Evolutionary conservation across 2,888 invertebrate species (phyloP), one percentile per base, ranked within the genome.

Genomic region (Ormyrus rosae): DNA sequence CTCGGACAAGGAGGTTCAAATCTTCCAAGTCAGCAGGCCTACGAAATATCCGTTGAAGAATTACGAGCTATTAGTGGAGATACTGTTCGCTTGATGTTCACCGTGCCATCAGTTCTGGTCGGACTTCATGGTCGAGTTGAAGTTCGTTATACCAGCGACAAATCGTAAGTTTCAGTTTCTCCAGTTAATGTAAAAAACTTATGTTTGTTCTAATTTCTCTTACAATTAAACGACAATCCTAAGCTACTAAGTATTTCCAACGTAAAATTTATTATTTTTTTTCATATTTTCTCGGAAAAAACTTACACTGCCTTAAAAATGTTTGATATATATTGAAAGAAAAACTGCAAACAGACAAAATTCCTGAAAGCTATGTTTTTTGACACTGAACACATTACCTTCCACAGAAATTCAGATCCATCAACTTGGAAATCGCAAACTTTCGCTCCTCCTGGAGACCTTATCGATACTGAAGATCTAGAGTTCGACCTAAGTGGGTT

Each of bases 51-150:
- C 11, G 92, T 94, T 13, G 92, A 93, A 69, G 92, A 93, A 0
- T 88, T 97, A 83, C 95, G 96, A 89, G 94, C 96, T 3, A 92
- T 97, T 78, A 95, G 96, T 84, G 94, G 96, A 0, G 94, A 94
- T 34, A 95, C 96, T 51, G 94, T 97, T 8, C 94, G 96, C 83
- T 93, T 97, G 87, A 93, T 96, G 10, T 97, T 97, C 89, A 95
- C 95, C 5, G 94, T 97, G 9, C 97, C 97, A 0, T 92, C 94
- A 34, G 93, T 96, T 1, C 93, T 96, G 84, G 96, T 97, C 8
- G 97, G 97, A 50, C 92, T 97, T 64, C 95, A 96, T 86, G 97
- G 97, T 77, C 94, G 96, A 83, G 96, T 97, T 3, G 97, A 97
- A 90, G 92, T 97, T 81, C 93, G 96, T 88, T 97, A 97, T 89